Percentiles rank a stretch among this genome's conserved stretches.
These are phyloP conservation scores for Gnathonemus echidnorhynchus DNA, from an alignment of 2,113 vertebrate genomes.

Conservation along the genomic window DNA sequence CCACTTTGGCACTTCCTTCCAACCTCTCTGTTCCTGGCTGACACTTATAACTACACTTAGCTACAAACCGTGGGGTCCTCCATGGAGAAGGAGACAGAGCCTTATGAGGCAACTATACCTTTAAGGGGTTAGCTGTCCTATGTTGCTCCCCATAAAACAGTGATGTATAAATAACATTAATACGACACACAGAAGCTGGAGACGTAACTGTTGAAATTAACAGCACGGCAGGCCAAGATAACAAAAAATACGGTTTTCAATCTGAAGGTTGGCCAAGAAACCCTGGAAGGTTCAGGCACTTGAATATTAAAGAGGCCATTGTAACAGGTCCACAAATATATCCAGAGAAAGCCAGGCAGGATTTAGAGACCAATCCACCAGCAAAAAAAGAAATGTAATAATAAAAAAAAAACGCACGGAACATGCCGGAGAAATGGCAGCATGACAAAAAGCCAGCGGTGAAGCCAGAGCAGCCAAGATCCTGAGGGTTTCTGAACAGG, in stretches of 20 bases:
- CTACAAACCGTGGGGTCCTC: too few species aligned
- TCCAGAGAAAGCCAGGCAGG: neutral
- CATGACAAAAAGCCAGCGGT: neutral
- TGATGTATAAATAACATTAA: neutral
- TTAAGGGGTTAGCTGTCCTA: neutral
- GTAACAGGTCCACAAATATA: neutral
- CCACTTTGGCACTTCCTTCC: too few species aligned
- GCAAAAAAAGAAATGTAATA: neutral
- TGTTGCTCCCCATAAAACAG: neutral
- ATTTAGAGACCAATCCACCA: neutral
- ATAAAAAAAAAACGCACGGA: neutral
- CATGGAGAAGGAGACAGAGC: neutral
- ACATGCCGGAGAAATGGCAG: neutral
- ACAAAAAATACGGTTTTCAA: neutral
- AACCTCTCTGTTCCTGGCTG: too few species aligned
- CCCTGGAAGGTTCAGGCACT: neutral
- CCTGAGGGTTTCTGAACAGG: neutral
- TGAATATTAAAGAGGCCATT: neutral
- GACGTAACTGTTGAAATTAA: neutral
- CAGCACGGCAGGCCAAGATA: neutral
- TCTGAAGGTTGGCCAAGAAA: neutral
- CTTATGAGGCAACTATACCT: neutral
- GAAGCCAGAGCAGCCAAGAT: neutral
- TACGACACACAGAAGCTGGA: neutral
- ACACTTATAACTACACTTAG: too few species aligned